Percentiles rank a stretch among this genome's conserved stretches.
These are phyloP conservation scores for Scomber colias DNA, from an alignment of 2,113 vertebrate genomes.

Conservation along the genomic window DNA sequence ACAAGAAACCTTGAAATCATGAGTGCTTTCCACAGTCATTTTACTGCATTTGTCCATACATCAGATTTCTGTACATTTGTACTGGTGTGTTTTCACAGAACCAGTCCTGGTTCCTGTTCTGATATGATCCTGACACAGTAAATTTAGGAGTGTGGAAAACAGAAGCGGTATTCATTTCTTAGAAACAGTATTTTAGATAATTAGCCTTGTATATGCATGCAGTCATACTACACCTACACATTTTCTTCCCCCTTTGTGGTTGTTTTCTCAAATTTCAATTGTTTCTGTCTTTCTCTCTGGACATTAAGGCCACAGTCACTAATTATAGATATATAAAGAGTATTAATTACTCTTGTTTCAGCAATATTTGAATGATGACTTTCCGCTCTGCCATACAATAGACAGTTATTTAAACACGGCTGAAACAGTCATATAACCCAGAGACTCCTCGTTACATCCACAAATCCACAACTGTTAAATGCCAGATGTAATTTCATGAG, in stretches of 20 bases:
- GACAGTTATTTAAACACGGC: slow-evolving; percentile 15
- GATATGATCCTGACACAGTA: neutral
- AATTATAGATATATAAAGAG: too few relatives aligned
- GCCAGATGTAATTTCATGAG: slow-evolving; percentile 44
- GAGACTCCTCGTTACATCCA: slow-evolving; percentile 11
- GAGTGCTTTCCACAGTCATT: too few relatives aligned
- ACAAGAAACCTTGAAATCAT: neutral
- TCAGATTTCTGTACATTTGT: too few relatives aligned
- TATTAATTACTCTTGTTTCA: neutral
- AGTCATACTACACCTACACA: slow-evolving; percentile 14
- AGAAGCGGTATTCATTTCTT: neutral
- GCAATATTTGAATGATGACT: neutral
- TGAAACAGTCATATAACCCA: neutral
- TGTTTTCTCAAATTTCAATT: slow-evolving; percentile 1
- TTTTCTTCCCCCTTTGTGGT: neutral
- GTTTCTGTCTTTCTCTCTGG: too few relatives aligned
- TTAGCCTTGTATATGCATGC: neutral
- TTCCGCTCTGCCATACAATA: neutral
- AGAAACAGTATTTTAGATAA: neutral
- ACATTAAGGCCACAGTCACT: too few relatives aligned
- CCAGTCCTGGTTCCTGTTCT: neutral
- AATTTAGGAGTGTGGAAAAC: neutral
- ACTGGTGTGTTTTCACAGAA: neutral
- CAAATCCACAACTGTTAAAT: slow-evolving; percentile 22
- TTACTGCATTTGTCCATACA: too few relatives aligned